Evolutionary conservation across 2,797 vertebrate genomes (phyloP), one percentile per base, ranked within the genome.

Genomic region (Anguilla marmorata): DNA sequence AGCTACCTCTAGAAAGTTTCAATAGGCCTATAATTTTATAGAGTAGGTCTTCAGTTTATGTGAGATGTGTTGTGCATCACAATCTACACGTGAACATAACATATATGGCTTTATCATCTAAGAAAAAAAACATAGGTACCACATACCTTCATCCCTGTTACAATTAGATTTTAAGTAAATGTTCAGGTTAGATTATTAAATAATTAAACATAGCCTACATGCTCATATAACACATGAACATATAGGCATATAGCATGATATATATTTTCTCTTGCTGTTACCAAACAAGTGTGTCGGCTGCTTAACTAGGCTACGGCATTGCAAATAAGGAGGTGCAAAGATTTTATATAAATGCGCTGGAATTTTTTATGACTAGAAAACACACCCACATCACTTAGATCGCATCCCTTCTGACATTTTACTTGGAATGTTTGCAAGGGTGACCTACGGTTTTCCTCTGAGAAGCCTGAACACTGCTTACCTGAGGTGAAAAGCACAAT

Each of bases 401-500:
- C 6, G 41, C 45, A 82, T 82, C 24, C 37, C n/a, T 48, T 82
- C 7, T n/a, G 9, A 7, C 16, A 82, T 82, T 82, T 41, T 41
- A 21, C 24, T 12, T 82, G 24, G 33, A 4, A 80, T 21, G 19
- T 80, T 11, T 7, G 41, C 2, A n/a, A 24, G 52, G n/a, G 85
- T 33, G n/a, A 21, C 30, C 12, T 19, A 66, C 24, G 63, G 63
- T 69, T 69, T 63, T 19, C 14, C 21, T 21, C 24, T n/a, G 30
- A 33, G 50, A 84, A 45, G n/a, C n/a, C 37, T 14, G 33, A 56
- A 37, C 50, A 60, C 74, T 86, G 93, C 96, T 94, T 97, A 99
- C 98, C 98, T 97, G 98, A 97, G 91, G 98, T 98, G 95, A 99
- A 99, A 93, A 99, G 96, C 89, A 98, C 98, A 93, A 99, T 97